These are phyloP conservation scores for Bufo bufo DNA, from an alignment of 2,113 vertebrate species.

Conservation along the genomic window DNA sequence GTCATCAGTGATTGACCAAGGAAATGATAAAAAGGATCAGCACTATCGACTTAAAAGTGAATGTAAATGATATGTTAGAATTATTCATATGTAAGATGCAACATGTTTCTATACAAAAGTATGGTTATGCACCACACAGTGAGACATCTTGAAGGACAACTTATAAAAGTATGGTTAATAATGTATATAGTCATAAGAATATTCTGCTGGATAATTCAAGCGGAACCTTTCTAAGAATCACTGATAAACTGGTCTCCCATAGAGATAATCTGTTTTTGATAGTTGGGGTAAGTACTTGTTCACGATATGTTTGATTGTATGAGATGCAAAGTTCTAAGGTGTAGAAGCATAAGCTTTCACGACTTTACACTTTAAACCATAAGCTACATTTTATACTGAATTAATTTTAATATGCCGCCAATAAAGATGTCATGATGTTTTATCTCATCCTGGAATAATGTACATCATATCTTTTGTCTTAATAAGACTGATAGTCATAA, in stretches of 20 bases:
- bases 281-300: neutral
- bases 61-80: no score
- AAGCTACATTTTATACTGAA: neutral
- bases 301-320: neutral
- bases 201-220: neutral
- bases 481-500: neutral
- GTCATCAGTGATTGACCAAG: no score
- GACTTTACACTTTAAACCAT: neutral
- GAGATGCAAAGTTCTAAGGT: neutral
- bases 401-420: constrained; percentile 3
- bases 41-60: no score
- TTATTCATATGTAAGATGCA: no score
- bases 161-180: neutral
- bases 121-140: no score
- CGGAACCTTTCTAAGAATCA: neutral
- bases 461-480: constrained; percentile 3
- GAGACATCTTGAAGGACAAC: no score
- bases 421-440: constrained; percentile 11
- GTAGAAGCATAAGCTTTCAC: constrained; percentile 1
- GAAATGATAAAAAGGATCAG: no score
- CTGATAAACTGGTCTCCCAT: neutral
- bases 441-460: neutral
- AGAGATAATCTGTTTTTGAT: neutral
- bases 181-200: neutral
- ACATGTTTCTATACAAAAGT: no score